A percentile compares a stretch with the other conserved stretches of the same genome.
These are phyloP conservation scores for Catostomus latipinnis DNA, from an alignment of 2,797 vertebrate genomes.

Conservation along the genomic window DNA sequence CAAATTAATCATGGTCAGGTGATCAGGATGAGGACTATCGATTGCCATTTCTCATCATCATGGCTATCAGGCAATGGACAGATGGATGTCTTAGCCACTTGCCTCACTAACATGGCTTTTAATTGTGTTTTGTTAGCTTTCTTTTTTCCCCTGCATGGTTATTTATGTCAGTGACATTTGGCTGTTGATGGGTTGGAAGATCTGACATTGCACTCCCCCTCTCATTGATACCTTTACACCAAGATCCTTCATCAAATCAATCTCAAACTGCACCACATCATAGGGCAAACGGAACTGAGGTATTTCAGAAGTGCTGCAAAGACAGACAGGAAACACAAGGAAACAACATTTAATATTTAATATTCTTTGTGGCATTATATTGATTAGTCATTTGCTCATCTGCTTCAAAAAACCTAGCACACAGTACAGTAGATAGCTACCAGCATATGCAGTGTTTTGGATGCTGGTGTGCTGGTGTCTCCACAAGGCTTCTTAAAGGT, in stretches of 20 bases:
- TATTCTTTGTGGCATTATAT: background rate
- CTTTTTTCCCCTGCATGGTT: constrained; percentile 36
- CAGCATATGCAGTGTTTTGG: background rate
- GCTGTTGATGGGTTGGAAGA: constrained; percentile 49
- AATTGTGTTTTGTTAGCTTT: constrained; percentile 58
- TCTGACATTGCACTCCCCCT: constrained; percentile 35
- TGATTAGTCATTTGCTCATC: constrained; percentile 54
- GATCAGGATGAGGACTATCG: constrained; percentile 56
- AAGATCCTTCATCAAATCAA: constrained; percentile 83
- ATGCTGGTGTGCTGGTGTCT: background rate
- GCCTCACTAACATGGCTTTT: constrained; percentile 54
- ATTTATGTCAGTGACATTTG: constrained; percentile 62
- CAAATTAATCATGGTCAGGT: constrained; percentile 55
- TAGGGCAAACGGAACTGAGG: constrained; percentile 83
- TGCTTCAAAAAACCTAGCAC: background rate
- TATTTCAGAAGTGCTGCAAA: constrained; percentile 79
- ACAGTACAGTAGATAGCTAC: no score
- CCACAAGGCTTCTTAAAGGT: background rate
- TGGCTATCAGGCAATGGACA: constrained; percentile 45
- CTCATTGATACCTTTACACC: constrained; percentile 81
- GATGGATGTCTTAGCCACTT: constrained; percentile 49
- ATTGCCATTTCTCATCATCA: constrained; percentile 54
- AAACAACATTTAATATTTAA: constrained; percentile 72
- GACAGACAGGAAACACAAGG: constrained; percentile 1
- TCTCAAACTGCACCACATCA: constrained; percentile 83